Conservation (phyloP, 2,888 invertebrate genomes). For the Ectropis crepuscularia region DNA sequence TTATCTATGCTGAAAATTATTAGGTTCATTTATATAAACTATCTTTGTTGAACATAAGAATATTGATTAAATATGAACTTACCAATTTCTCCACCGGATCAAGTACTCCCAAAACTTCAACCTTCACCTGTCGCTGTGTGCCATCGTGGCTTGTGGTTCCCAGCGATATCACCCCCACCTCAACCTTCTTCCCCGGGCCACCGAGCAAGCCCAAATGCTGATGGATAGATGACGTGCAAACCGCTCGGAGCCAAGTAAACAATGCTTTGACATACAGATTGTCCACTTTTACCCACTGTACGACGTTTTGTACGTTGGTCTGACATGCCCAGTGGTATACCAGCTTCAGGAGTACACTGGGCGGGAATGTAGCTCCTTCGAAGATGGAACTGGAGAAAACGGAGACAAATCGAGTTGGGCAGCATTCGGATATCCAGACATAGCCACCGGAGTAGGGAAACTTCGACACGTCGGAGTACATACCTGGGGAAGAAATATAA, state of each 20-base stretch:
- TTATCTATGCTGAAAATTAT: no score
- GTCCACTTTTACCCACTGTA: conserved; percentile 92
- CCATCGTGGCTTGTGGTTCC: conserved; percentile 94
- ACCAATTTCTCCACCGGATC: conserved; percentile 89
- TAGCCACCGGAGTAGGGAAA: conserved; percentile 96
- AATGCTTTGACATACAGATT: conserved; percentile 84
- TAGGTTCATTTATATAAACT: no score
- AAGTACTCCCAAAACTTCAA: conserved; percentile 93
- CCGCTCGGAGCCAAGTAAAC: conserved; percentile 87
- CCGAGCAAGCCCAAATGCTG: conserved; percentile 91
- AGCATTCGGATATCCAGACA: conserved; percentile 96
- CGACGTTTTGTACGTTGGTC: conserved; percentile 94
- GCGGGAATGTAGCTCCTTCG: conserved; percentile 93
- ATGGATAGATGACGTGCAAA: conserved; percentile 92
- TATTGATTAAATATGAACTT: conserved; percentile 39
- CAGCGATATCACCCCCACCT: conserved; percentile 94
- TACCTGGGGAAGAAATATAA: conserved; percentile 77
- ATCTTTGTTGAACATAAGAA: not conserved
- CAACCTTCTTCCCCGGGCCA: conserved; percentile 88
- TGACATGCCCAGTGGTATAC: conserved; percentile 97
- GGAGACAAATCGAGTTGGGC: conserved; percentile 93
- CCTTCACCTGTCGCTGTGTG: conserved; percentile 91
- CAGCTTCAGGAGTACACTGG: conserved; percentile 92
- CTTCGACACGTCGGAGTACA: conserved; percentile 93
- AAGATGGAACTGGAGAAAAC: conserved; percentile 95